Conservation (phyloP, 2,888 invertebrate genomes). For the Protodeltote pygarga region DNA sequence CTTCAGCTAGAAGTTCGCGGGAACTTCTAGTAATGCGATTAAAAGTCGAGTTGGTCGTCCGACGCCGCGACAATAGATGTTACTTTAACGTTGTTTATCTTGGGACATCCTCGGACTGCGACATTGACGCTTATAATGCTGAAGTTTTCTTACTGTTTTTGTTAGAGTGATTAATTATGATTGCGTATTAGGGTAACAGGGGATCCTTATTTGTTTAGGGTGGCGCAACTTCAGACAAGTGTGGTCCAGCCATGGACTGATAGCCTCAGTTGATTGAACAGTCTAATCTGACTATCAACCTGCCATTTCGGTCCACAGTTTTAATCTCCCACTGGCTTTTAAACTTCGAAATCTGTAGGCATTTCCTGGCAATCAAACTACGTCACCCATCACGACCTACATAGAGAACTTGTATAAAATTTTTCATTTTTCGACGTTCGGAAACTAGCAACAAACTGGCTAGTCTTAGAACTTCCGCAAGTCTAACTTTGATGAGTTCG, state of each 20-base stretch:
- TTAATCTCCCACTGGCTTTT: no score
- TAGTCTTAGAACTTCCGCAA: slow-evolving; percentile 49
- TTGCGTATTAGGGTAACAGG: slow-evolving; percentile 13
- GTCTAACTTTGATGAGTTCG: slow-evolving; percentile 77
- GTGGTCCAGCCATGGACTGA: no score
- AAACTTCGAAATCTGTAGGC: no score
- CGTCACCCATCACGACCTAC: slow-evolving; percentile 9
- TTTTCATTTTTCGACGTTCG: slow-evolving; percentile 63
- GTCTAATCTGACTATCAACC: no score
- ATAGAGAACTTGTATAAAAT: slow-evolving; percentile 47
- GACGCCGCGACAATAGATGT: slow-evolving; percentile 67
- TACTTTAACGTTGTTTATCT: slow-evolving; percentile 70
- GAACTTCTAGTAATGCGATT: slow-evolving; percentile 69
- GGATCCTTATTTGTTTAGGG: neutral
- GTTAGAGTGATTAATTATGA: slow-evolving; percentile 40
- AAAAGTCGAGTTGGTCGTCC: slow-evolving; percentile 63
- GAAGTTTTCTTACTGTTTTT: slow-evolving; percentile 42
- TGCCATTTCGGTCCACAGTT: no score
- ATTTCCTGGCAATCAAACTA: no score
- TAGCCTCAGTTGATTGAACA: no score
- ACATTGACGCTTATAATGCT: slow-evolving; percentile 45
- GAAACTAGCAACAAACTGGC: slow-evolving; percentile 55
- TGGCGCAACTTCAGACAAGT: neutral
- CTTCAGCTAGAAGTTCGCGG: slow-evolving; percentile 54
- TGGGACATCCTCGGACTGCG: slow-evolving; percentile 38